Base-by-base conservation (phyloP, 2,113 vertebrate genomes). In the Oncorhynchus gorbuscha region DNA sequence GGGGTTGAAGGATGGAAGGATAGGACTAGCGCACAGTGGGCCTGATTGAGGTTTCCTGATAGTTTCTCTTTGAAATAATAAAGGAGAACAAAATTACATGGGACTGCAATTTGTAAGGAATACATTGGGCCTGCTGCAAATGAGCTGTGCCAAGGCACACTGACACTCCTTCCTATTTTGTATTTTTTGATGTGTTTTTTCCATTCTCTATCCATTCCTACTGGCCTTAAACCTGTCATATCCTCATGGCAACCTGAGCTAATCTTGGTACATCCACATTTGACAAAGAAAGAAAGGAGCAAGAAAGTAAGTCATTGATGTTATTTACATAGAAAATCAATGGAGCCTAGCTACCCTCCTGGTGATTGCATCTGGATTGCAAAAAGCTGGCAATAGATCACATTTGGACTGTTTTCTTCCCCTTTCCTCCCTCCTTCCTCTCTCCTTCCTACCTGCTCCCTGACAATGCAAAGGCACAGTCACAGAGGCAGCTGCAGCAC, bases 401-500 rank as follows among this genome's bases (percentile, higher is more conserved):
- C 92, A 93, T 95, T 92, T 96, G 93, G 91, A 91, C 89, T 45
- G 39, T 45, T 9, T 45, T 89, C 86, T 82, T 78, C 84, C 88
- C 83, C 77, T 80, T 76, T 71, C 79, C 76, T 72, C 73, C 45
- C 65, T 83, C 71, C 58, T 70, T 81, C 58, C 18, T 24, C 45
- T 20, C 39, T 71, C 71, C 81, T 59, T 76, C 73, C 72, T 71
- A 84, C 77, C 78, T 68, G 49, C 71, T 73, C 67, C 73, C 77
- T 85, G 85, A 88, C 86, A 90, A 87, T 85, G 86, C 88, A 0
- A 78, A 86, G 77, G 90, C 91, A 86, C 90, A 89, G 91, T 87
- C 92, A 91, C 55, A 58, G 55, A 45, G 39, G 92, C 94, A 94
- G 94, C 93, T 94, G 94, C 89, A 92, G 85, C 75, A 89, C 86